Evolutionary conservation across 2,113 vertebrate species (phyloP).

Genomic region (Prietella phreatophila): DNA sequence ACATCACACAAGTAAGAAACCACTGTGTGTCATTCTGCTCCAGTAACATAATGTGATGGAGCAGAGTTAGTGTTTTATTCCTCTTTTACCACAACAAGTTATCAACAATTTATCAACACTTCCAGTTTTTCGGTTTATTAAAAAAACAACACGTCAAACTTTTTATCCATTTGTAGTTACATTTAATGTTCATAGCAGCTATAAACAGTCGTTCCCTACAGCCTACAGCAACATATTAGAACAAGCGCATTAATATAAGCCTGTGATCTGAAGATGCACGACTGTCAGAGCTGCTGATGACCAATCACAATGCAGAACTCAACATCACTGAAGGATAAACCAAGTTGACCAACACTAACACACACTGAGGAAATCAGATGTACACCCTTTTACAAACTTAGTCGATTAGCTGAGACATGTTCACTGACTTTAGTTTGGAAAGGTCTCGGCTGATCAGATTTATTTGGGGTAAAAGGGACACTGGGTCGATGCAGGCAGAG

Average conservation of each 20-base stretch:
- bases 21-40: neutral
- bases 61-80: neutral
- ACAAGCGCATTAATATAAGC: neutral
- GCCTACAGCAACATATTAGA: neutral
- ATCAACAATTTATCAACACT: neutral
- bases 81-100: neutral
- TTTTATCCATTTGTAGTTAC: neutral
- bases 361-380: neutral
- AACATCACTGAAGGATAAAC: neutral
- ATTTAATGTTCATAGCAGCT: neutral
- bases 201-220: neutral
- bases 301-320: neutral
- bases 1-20: neutral
- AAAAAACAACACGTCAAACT: neutral
- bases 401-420: neutral
- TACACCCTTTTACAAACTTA: neutral
- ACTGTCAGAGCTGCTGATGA: neutral
- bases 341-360: neutral
- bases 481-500: neutral
- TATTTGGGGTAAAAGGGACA: neutral
- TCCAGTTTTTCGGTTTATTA: neutral
- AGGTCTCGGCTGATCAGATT: neutral
- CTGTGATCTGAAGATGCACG: neutral
- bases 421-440: neutral
- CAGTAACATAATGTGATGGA: neutral